A percentile compares a stretch with the other conserved stretches of the same genome.
These are phyloP conservation scores for Virgularia gustaviana DNA, from an alignment of 92 coral and sea anemone species.

Conservation along the genomic window DNA sequence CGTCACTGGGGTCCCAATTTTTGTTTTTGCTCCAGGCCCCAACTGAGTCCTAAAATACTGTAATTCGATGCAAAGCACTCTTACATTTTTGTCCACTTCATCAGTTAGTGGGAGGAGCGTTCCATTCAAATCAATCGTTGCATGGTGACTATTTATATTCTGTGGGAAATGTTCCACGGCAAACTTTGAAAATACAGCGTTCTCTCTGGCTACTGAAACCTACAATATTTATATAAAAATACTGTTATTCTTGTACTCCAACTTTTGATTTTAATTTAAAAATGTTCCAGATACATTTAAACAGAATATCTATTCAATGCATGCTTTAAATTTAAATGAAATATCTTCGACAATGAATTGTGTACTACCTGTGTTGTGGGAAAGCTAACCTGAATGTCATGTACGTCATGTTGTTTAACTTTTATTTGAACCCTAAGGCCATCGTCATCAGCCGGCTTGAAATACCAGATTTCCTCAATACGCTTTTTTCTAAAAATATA, in stretches of 20 bases:
- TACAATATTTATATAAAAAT: background rate
- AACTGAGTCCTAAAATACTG: too few relatives aligned
- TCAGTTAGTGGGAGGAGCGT: conserved; percentile 17
- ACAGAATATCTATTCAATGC: too few relatives aligned
- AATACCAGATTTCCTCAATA: conserved; percentile 36
- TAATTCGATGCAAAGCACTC: too few relatives aligned
- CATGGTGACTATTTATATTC: conserved; percentile 11
- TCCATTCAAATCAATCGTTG: conserved; percentile 2
- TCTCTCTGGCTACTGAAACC: background rate
- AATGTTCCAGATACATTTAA: too few relatives aligned
- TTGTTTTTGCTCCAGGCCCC: too few relatives aligned
- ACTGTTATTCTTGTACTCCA: background rate
- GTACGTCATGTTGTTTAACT: conserved; percentile 27
- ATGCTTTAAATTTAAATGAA: too few relatives aligned
- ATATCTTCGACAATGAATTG: too few relatives aligned
- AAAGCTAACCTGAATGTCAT: conserved; percentile 25
- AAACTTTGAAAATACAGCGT: conserved; percentile 6
- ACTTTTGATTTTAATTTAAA: too few relatives aligned
- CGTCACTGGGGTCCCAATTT: too few relatives aligned
- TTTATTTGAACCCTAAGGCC: conserved; percentile 33
- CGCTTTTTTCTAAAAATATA: conserved; percentile 22
- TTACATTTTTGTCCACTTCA: conserved; percentile 36
- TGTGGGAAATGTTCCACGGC: conserved; percentile 27
- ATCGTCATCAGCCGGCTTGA: conserved; percentile 32
- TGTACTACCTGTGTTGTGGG: too few relatives aligned